A percentile compares a stretch with the other conserved stretches of the same genome.
Conservation (phyloP, 2,113 vertebrate genomes). For the Elephantulus edwardii region DNA sequence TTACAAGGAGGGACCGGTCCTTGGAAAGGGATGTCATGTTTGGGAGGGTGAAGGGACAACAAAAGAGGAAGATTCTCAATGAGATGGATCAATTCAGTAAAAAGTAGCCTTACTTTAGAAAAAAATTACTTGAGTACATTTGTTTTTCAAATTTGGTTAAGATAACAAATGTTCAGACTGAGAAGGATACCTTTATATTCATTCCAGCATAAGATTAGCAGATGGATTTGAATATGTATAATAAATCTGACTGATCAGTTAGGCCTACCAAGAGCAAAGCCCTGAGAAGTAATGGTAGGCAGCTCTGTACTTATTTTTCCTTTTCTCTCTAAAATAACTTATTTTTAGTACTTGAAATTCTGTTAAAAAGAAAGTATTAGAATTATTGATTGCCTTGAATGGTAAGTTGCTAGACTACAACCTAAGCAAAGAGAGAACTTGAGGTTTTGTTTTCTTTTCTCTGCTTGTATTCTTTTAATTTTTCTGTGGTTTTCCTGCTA, state of each 20-base stretch:
- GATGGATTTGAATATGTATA: constrained; percentile 45
- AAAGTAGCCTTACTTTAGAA: background rate
- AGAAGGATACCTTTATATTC: background rate
- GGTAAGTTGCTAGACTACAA: background rate
- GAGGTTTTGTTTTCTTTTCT: constrained; percentile 17
- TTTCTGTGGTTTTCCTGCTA: constrained; percentile 30
- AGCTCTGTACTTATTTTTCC: background rate
- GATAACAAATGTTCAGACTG: background rate
- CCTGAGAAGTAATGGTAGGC: background rate
- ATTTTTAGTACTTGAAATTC: constrained; percentile 29
- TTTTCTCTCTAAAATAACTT: constrained; percentile 2
- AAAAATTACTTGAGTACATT: background rate
- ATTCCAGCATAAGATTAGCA: constrained; percentile 18
- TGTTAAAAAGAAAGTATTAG: background rate
- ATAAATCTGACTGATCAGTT: constrained; percentile 28
- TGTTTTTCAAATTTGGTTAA: background rate
- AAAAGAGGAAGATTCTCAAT: too few relatives aligned
- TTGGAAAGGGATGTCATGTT: too few relatives aligned
- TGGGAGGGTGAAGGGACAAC: too few relatives aligned
- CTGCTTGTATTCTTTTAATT: background rate
- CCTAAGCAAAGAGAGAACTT: background rate
- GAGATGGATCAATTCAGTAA: too few relatives aligned
- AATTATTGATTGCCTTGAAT: constrained; percentile 19
- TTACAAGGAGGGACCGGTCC: too few relatives aligned
- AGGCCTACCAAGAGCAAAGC: background rate